Evolutionary conservation across 2,888 invertebrate genomes (phyloP).

Genomic region (Hypena proboscidalis): DNA sequence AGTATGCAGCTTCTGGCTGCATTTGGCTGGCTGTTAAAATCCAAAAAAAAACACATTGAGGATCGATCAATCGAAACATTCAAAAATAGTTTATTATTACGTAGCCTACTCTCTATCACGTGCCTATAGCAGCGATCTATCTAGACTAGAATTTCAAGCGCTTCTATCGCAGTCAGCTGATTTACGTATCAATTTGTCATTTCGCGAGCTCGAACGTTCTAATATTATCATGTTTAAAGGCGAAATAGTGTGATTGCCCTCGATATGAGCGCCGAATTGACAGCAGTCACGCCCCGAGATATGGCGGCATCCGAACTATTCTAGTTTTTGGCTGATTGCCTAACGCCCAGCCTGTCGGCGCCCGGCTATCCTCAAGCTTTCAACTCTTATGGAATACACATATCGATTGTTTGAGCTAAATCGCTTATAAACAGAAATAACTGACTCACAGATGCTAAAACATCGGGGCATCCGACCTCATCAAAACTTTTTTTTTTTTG

Average conservation of each 20-base stretch:
- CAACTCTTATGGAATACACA: constrained; percentile 23
- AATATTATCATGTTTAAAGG: constrained; percentile 41
- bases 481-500: neutral
- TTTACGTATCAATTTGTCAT: constrained; percentile 34
- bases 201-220: constrained; percentile 24
- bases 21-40: too few species aligned
- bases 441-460: neutral
- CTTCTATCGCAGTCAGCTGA: constrained; percentile 20
- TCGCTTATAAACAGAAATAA: constrained; percentile 11
- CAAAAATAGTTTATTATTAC: too few species aligned
- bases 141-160: constrained; percentile 17
- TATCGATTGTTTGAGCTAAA: constrained; percentile 30
- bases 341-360: constrained; percentile 52
- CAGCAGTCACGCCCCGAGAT: constrained; percentile 55
- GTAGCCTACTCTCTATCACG: too few species aligned
- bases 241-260: constrained; percentile 52
- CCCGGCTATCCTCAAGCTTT: constrained; percentile 36
- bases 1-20: too few species aligned
- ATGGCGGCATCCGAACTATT: constrained; percentile 71
- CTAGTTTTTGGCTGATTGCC: constrained; percentile 74
- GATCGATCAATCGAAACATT: too few species aligned
- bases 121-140: neutral
- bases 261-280: constrained; percentile 64
- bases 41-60: too few species aligned
- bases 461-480: neutral